These are phyloP conservation scores for Drosophila albomicans DNA, from an alignment of 1,140 invertebrate species.

Conservation along the genomic window DNA sequence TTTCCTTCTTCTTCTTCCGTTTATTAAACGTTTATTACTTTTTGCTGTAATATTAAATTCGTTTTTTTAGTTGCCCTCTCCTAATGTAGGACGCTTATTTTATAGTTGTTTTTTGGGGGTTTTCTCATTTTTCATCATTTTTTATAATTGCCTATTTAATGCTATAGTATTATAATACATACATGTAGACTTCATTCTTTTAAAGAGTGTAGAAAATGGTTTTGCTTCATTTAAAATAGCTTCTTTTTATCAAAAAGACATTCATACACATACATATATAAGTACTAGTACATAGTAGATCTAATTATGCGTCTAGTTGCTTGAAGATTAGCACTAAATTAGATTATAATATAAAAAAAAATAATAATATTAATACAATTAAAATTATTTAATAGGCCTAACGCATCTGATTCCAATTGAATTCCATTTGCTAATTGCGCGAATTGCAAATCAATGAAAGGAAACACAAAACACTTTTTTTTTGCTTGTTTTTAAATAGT, in stretches of 20 bases:
- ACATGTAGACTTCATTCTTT: slow-evolving; percentile 82
- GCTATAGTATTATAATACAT: slow-evolving; percentile 80
- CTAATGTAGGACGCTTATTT: slow-evolving; percentile 80
- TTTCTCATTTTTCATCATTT: slow-evolving; percentile 40
- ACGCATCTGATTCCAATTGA: slow-evolving; percentile 39
- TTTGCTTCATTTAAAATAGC: slow-evolving; percentile 78
- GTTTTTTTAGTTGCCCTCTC: slow-evolving; percentile 77
- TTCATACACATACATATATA: slow-evolving; percentile 76
- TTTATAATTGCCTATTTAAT: slow-evolving; percentile 80
- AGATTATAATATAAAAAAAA: slow-evolving; percentile 61
- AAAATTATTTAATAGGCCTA: slow-evolving; percentile 19
- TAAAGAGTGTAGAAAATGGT: slow-evolving; percentile 84
- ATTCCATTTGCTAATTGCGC: slow-evolving; percentile 46
- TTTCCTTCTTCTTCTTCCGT: slow-evolving; percentile 36
- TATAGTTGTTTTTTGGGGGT: slow-evolving; percentile 54
- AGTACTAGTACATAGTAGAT: slow-evolving; percentile 60
- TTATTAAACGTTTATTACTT: slow-evolving; percentile 31
- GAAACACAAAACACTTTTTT: not conserved
- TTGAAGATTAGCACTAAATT: slow-evolving; percentile 72
- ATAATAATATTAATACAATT: slow-evolving; percentile 30
- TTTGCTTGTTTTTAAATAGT: slow-evolving; percentile 22
- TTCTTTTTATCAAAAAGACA: slow-evolving; percentile 84
- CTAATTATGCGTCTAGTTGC: slow-evolving; percentile 77
- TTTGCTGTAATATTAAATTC: slow-evolving; percentile 75
- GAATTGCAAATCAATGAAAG: slow-evolving; percentile 29